These are phyloP conservation scores for Lypha dubia DNA, from an alignment of 2,888 invertebrate genomes.

Conservation along the genomic window DNA sequence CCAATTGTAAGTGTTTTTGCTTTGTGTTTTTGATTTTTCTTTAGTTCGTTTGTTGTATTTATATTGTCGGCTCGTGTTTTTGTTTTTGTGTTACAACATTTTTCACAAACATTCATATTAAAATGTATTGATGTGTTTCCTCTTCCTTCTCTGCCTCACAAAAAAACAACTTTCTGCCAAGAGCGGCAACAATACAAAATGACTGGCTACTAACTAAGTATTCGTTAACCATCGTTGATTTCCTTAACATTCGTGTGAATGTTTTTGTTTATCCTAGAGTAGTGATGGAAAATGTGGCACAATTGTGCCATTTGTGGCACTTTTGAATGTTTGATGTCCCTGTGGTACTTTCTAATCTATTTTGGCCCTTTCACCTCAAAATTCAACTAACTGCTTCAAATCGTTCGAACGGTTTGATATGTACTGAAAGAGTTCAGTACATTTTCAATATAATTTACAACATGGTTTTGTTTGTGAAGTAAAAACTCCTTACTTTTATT, in stretches of 20 bases:
- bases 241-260: not conserved
- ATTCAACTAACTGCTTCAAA: no score
- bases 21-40: slow-evolving; percentile 27
- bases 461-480: no score
- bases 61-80: slow-evolving; percentile 30
- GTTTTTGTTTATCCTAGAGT: not conserved
- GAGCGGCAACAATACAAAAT: not conserved
- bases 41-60: slow-evolving; percentile 36
- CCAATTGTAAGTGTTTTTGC: slow-evolving; percentile 51
- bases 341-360: no score
- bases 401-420: no score
- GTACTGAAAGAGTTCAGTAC: no score
- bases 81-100: slow-evolving; percentile 30
- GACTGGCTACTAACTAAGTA: slow-evolving; percentile 16
- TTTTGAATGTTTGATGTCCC: no score
- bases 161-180: not conserved
- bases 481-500: no score
- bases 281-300: no score
- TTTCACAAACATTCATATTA: slow-evolving; percentile 17
- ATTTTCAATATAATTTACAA: no score
- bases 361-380: no score
- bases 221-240: slow-evolving; percentile 49
- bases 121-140: slow-evolving; percentile 37
- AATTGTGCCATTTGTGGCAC: no score
- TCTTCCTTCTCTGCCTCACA: slow-evolving; percentile 24